Evolutionary conservation across 2,797 vertebrate species (phyloP), one percentile per base, ranked within the genome.

Genomic region (Manis pentadactyla): DNA sequence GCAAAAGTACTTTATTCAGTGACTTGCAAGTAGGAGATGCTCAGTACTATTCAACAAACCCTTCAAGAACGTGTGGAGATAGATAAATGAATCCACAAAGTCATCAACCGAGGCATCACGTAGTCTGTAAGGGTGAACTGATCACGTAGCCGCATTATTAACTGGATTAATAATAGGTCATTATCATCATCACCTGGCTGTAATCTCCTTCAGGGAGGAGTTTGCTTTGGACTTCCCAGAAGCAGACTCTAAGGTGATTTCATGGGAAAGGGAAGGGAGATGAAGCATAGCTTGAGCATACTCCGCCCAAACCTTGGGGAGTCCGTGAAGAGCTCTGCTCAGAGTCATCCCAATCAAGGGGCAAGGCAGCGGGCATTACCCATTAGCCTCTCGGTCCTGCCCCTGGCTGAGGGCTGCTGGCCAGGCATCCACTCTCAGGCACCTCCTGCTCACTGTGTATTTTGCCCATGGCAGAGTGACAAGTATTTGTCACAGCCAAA

Each of bases 341-440:
- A 2, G 39, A 49, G 82, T 17, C 18, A 53, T 31, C 37, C 25
- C 42, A 82, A 0, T 7, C 4, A 5, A 21, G 64, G 49, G n/a
- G 10, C n/a, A n/a, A 27, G 13, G 63, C 29, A 49, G 57, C 64
- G 63, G 51, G 25, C 17, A 18, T 46, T 27, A 11, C 17, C 46
- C 51, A 21, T 0, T 23, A n/a, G 10, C 42, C 71, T 81, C 66
- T 66, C 0, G 2, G n/a, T 19, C 51, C 57, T 23, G 57, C 4
- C 25, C 15, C n/a, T 21, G 7, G 29, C 1, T 17, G 34, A 87
- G 68, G 61, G 64, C 3, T 2, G 34, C 34, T n/a, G 73, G 37
- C 4, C 0, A 5, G 53, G 34, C 1, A 7, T n/a, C 25, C 5
- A 7, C 21, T 68, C 23, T 46, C 57, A 0, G 5, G 10, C n/a